Base-by-base conservation (phyloP, 2,888 invertebrate species). In the Pyrgus malvae region DNA sequence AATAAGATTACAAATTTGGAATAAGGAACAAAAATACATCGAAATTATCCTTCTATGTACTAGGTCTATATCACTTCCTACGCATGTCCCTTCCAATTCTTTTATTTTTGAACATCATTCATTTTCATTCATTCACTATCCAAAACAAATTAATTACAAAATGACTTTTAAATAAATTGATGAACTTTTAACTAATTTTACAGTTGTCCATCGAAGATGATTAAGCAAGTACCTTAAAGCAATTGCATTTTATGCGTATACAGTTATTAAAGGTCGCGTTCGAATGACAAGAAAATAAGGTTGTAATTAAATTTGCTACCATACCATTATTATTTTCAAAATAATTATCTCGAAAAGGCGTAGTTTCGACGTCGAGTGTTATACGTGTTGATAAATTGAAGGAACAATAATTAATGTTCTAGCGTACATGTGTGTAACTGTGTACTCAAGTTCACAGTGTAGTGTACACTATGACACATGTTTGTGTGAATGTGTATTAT, bases 381-480 rank as follows among this genome's bases (percentile, higher is more conserved):
- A 54, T 60, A 66, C 65, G 64, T 66, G 66, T 68, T 74, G 70
- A 72, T 72, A 69, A 70, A 71, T 76, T 76, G 70, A 76, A 78
- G 69, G 69, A 72, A 77, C 76, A 81, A n/a, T n/a, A n/a, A 79
- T 80, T 76, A 78, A 79, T 76, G 69, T 69, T 66, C 48, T 58
- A 16, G 27, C 60, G 55, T 58, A 44, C 31, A 29, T 62, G 75
- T 76, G 72, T 74, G 74, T n/a, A n/a, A n/a, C n/a, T n/a, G n/a
- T 23, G 70, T 72, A 31, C 55, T 59, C 60, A 59, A 62, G 61
- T 45, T 23, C 54, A 53, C 55, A 60, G 59, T 62, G 48, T 58
- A n/a, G n/a, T n/a, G 12, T 17, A 53, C 56, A 59, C 58, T 55
- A 40, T 17, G 53, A 48, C 61, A 53, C 57, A 59, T 62, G 64